Conservation (phyloP, 92 coral and sea anemone species). For the Metridium senile region DNA sequence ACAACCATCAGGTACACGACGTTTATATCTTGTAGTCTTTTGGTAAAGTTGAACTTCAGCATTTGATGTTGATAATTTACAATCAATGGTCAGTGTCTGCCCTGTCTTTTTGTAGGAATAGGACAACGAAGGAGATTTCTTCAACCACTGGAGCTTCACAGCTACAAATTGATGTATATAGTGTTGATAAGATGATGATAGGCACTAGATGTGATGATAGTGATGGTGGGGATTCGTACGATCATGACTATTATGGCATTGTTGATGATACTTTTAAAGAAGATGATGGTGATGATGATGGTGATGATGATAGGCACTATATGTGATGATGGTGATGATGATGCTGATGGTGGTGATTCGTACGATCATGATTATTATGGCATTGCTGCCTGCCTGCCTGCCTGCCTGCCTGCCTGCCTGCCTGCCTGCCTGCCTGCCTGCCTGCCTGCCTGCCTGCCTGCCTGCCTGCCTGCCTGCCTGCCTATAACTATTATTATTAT, state of each 20-base stretch:
- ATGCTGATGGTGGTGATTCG: too few relatives aligned
- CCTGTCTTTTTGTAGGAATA: slow-evolving; percentile 15
- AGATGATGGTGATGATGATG: too few relatives aligned
- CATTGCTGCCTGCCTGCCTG: too few relatives aligned
- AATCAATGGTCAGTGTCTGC: slow-evolving; percentile 50
- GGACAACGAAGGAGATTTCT: not conserved
- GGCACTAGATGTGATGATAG: not conserved
- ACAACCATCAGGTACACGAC: slow-evolving; percentile 56
- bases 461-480: too few relatives aligned
- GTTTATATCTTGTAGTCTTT: slow-evolving; percentile 11
- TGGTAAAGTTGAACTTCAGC: slow-evolving; percentile 48
- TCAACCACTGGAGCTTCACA: slow-evolving; percentile 20
- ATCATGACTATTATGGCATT: not conserved
- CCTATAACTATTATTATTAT: too few relatives aligned
- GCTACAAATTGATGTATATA: not conserved
- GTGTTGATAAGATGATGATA: too few relatives aligned
- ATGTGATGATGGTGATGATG: not conserved
- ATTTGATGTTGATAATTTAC: slow-evolving; percentile 49
- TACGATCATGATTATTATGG: too few relatives aligned
- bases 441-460: too few relatives aligned
- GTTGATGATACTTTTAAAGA: not conserved
- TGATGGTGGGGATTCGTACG: not conserved
- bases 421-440: too few relatives aligned
- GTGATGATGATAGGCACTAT: too few relatives aligned
- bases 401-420: too few relatives aligned